These are phyloP conservation scores for Trachelus stipa DNA, from an alignment of 2,888 invertebrate genomes.

Conservation along the genomic window DNA sequence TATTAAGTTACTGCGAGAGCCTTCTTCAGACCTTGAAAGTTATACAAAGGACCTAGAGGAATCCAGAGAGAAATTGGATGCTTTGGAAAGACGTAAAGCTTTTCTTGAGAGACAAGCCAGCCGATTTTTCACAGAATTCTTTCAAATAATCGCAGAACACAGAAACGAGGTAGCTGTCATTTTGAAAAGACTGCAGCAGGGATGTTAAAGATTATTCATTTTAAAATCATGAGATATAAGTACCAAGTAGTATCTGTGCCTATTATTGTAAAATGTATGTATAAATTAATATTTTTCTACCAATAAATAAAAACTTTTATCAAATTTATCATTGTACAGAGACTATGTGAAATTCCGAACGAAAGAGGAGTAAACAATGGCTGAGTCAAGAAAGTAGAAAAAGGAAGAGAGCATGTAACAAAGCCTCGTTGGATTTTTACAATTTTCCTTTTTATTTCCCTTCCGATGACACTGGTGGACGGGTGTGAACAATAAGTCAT, in stretches of 20 bases:
- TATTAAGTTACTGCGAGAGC: slow-evolving; percentile 35
- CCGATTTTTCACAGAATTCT: slow-evolving; percentile 46
- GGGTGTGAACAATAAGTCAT: not conserved
- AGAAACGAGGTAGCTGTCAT: slow-evolving; percentile 5
- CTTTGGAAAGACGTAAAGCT: slow-evolving; percentile 37
- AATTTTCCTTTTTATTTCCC: not conserved
- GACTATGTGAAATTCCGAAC: not conserved
- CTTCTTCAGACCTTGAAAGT: slow-evolving; percentile 32
- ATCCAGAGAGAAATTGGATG: slow-evolving; percentile 45
- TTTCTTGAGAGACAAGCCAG: slow-evolving; percentile 42
- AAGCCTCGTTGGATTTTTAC: not conserved
- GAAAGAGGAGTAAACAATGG: not conserved
- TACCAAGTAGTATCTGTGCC: not conserved
- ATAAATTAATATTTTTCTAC: not conserved
- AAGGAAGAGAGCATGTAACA: not conserved
- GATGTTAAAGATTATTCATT: not conserved
- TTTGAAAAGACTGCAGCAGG: not conserved
- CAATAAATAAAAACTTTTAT: not conserved
- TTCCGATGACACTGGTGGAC: not conserved
- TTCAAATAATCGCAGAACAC: slow-evolving; percentile 40
- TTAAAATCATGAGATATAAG: not conserved
- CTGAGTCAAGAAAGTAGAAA: not conserved
- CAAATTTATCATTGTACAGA: not conserved
- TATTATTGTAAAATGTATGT: not conserved
- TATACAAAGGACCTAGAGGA: slow-evolving; percentile 40